Base-by-base conservation (phyloP, 2,113 vertebrate genomes). In the Vanacampus margaritifer region DNA sequence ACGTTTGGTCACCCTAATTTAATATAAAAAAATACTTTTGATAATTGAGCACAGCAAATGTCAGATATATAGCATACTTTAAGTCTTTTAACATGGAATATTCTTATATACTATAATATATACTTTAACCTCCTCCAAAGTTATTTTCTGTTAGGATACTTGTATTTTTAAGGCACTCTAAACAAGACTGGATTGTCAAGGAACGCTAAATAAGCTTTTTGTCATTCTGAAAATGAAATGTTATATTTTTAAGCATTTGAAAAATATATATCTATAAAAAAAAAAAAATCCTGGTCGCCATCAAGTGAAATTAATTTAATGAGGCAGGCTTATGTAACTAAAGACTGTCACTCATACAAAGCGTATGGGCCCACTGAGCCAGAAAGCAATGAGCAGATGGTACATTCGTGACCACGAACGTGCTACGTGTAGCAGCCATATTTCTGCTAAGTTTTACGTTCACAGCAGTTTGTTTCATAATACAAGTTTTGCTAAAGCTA, bases 321-420 rank as follows among this genome's bases (percentile, higher is more conserved):
- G 59, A 41, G 19, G 36, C 59, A 13, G 39, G 59, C 35, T 61
- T 61, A 61, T 39, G n/a, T 41, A 61, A 61, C 59, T 61, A 23
- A 32, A 41, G 36, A 39, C 59, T 61, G 57, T 59, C 59, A 39
- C 36, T 61, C 59, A 64, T 46, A 45, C 24, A 48, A 46, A 48
- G 62, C 62, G 41, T 64, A 64, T 64, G 62, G 62, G 17, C 41
- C 43, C 32, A 26, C 16, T 48, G 41, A 64, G 43, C 62, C 62
- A 64, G 62, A 64, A 46, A 64, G 16, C 43, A 35, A 36, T 45
- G 66, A 54, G 19, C 56, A 68, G 66, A 68, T 68, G 56, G 66
- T 43, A 36, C 28, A 17, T 45, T 8, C n/a, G 7, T 48, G 66
- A 59, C 21, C 41, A 36, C 21, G 28, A 41, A 58, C 66, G 43